Percentiles rank a stretch among this genome's conserved stretches.
Conservation (phyloP, 2,888 invertebrate species). For the Trichogramma evanescens region DNA sequence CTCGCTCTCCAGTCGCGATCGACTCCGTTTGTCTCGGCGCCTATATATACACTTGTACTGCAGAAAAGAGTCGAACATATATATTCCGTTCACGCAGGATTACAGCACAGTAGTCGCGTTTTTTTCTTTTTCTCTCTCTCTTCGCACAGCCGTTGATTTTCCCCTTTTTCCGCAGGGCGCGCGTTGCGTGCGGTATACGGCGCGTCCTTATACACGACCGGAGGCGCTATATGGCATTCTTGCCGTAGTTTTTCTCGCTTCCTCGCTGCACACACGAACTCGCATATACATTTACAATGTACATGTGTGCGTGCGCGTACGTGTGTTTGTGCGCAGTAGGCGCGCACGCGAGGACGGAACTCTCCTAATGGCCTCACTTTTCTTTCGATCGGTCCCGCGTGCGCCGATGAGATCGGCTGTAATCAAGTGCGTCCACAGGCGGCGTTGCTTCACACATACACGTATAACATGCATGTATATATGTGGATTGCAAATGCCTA, state of each 20-base stretch:
- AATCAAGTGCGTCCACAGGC: no score
- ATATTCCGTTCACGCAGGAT: background rate
- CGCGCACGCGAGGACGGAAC: slow-evolving; percentile 1
- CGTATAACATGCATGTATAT: no score
- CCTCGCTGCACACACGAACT: no score
- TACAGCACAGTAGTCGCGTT: background rate
- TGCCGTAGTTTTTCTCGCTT: background rate
- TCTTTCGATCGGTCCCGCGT: slow-evolving; percentile 11
- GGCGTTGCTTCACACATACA: no score
- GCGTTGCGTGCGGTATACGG: background rate
- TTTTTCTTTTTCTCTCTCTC: background rate
- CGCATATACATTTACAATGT: no score
- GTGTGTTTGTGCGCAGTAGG: background rate
- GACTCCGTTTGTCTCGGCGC: background rate
- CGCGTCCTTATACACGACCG: slow-evolving; percentile 19
- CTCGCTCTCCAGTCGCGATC: background rate
- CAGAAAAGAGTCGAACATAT: no score
- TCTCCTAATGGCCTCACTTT: slow-evolving; percentile 14
- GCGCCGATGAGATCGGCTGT: no score
- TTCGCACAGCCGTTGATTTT: background rate
- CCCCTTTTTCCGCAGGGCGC: background rate
- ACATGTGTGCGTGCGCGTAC: background rate
- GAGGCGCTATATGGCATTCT: slow-evolving; percentile 12
- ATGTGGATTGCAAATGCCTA: no score
- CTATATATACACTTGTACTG: no score